A percentile compares a stretch with the other conserved stretches of the same genome.
phyloP scores from a whole-genome alignment of 2,888 invertebrate genomes.

The Sturmia bella region DNA sequence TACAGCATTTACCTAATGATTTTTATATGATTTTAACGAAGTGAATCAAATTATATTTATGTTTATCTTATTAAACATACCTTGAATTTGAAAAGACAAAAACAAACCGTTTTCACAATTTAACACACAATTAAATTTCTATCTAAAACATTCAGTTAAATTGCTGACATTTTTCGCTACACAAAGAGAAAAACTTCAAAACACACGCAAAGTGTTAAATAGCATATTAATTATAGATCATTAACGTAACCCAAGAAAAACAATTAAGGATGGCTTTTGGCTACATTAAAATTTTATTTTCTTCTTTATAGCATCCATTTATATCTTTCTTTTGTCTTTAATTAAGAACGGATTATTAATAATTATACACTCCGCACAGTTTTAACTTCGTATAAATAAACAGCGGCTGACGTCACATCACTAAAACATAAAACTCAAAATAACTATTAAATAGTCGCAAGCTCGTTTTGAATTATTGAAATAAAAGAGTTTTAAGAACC shows the following conservation, averaged over 20 bases:
- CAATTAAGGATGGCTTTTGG: not conserved
- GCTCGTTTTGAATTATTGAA: too few species aligned
- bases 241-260: not conserved
- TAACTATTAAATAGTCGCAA: too few species aligned
- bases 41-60: too few species aligned
- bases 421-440: not conserved
- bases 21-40: too few species aligned
- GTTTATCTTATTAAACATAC: too few species aligned
- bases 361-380: slow-evolving; percentile 20
- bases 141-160: not conserved
- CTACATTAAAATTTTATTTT: not conserved
- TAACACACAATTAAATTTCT: too few species aligned
- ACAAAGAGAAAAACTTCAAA: not conserved
- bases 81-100: too few species aligned
- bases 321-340: slow-evolving; percentile 6
- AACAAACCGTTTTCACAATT: too few species aligned
- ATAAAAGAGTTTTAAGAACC: too few species aligned
- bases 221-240: slow-evolving; percentile 4
- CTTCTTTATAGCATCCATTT: not conserved
- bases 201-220: slow-evolving; percentile 23
- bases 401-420: not conserved
- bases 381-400: not conserved
- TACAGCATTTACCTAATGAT: too few species aligned
- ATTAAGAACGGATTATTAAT: slow-evolving; percentile 2
- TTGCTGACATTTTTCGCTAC: not conserved